Percentiles rank a stretch among this genome's conserved stretches.
Conservation (phyloP, 1,140 invertebrate species). For the Maconellicoccus hirsutus region DNA sequence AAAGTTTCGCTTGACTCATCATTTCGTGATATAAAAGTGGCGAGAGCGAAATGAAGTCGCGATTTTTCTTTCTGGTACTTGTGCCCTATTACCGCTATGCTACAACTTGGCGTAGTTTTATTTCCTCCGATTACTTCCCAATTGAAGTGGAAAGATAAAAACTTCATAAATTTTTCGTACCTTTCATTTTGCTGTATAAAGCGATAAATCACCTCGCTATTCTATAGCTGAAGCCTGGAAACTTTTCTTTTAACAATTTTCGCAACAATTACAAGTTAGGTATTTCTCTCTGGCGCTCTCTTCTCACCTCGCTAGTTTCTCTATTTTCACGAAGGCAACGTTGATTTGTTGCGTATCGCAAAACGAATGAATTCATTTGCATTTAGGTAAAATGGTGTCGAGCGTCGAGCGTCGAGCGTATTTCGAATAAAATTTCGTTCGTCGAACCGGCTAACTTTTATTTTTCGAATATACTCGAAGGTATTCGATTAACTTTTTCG, state of each 20-base stretch:
- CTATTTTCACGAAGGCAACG: background rate
- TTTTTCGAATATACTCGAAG: too few species aligned
- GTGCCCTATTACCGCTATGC: background rate
- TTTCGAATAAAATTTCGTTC: too few species aligned
- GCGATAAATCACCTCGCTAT: background rate
- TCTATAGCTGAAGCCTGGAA: background rate
- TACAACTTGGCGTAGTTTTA: background rate
- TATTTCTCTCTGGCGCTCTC: too few species aligned
- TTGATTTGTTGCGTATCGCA: background rate
- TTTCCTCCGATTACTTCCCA: background rate
- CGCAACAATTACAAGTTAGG: background rate
- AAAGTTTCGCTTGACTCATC: background rate
- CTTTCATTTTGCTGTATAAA: background rate
- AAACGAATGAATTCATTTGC: conserved; percentile 4
- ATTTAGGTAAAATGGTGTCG: too few species aligned
- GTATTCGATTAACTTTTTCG: too few species aligned
- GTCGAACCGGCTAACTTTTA: background rate
- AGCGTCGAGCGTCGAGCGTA: background rate
- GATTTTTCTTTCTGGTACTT: background rate
- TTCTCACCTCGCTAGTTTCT: too few species aligned
- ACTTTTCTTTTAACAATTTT: conserved; percentile 1
- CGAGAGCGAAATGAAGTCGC: background rate
- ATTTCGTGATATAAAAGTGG: background rate
- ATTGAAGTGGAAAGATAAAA: conserved; percentile 9
- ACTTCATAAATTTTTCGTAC: conserved; percentile 4